Percentiles rank a stretch among this genome's conserved stretches.
These are phyloP conservation scores for Delia radicum DNA, from an alignment of 1,140 invertebrate genomes.

Conservation along the genomic window DNA sequence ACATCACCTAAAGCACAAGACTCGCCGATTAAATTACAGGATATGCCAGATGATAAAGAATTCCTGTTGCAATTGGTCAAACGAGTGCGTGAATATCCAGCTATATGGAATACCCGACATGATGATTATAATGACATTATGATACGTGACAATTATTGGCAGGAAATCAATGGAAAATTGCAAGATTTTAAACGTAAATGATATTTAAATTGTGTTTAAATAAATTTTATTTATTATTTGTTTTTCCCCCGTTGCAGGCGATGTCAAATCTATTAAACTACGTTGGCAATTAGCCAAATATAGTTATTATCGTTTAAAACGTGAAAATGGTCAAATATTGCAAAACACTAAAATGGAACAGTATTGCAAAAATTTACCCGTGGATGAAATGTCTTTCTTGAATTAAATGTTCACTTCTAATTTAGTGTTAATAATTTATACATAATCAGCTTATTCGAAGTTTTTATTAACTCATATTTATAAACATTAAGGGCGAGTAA, in stretches of 20 bases:
- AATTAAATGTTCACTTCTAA: too few relatives aligned
- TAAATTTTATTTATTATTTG: neutral
- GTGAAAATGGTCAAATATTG: slow-evolving; percentile 37
- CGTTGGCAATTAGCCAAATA: slow-evolving; percentile 52
- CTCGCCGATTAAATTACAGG: slow-evolving; percentile 39
- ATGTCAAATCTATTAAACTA: slow-evolving; percentile 39
- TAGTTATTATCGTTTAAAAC: slow-evolving; percentile 45
- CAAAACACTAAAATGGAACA: slow-evolving; percentile 42
- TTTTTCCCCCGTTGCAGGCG: slow-evolving; percentile 29
- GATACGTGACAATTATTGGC: slow-evolving; percentile 42
- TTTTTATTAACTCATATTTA: too few relatives aligned
- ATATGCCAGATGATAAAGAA: slow-evolving; percentile 49
- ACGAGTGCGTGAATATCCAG: slow-evolving; percentile 40
- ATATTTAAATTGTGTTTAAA: neutral
- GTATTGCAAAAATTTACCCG: slow-evolving; percentile 41
- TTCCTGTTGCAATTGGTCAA: slow-evolving; percentile 42
- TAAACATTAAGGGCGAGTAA: too few relatives aligned
- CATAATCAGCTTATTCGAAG: too few relatives aligned
- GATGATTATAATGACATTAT: slow-evolving; percentile 42
- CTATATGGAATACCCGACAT: slow-evolving; percentile 44
- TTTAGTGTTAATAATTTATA: too few relatives aligned
- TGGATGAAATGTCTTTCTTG: slow-evolving; percentile 48
- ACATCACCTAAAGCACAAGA: slow-evolving; percentile 19
- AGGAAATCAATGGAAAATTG: slow-evolving; percentile 39
- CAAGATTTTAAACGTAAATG: slow-evolving; percentile 39